Conservation (phyloP, 2,797 vertebrate species). For the Muraenolepis orangiensis region DNA sequence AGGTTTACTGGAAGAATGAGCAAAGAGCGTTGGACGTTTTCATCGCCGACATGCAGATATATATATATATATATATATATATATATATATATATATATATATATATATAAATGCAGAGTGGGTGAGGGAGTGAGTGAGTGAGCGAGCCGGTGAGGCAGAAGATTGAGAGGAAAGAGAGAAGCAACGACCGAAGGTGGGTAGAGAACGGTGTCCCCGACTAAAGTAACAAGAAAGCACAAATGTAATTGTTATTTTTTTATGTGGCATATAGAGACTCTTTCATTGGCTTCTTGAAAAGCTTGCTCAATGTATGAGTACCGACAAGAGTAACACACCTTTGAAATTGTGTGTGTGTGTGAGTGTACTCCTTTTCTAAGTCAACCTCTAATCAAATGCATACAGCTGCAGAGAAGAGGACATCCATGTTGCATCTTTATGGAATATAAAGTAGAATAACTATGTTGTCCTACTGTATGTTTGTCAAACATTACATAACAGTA, state of each 20-base stretch:
- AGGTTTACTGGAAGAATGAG: conserved; percentile 25
- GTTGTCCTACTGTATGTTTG: neutral
- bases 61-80: too few relatives aligned
- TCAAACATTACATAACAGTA: too few relatives aligned
- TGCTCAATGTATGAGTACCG: too few relatives aligned
- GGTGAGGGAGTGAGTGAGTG: neutral
- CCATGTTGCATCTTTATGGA: neutral
- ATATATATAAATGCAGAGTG: neutral
- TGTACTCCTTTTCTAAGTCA: neutral
- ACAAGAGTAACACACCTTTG: neutral
- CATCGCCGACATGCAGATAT: neutral
- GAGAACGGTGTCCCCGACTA: too few relatives aligned
- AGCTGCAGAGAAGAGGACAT: neutral
- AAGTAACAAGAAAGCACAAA: neutral
- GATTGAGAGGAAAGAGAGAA: neutral
- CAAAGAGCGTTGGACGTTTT: neutral
- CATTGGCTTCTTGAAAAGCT: too few relatives aligned
- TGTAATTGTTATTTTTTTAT: neutral
- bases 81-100: too few relatives aligned
- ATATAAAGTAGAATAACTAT: too few relatives aligned
- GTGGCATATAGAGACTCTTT: neutral
- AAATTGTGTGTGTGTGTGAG: neutral
- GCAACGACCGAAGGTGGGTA: neutral
- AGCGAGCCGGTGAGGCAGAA: neutral
- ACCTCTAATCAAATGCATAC: neutral